A percentile compares a stretch with the other conserved stretches of the same genome.
These are phyloP conservation scores for Caradrina clavipalpis DNA, from an alignment of 2,888 invertebrate species.

Conservation along the genomic window DNA sequence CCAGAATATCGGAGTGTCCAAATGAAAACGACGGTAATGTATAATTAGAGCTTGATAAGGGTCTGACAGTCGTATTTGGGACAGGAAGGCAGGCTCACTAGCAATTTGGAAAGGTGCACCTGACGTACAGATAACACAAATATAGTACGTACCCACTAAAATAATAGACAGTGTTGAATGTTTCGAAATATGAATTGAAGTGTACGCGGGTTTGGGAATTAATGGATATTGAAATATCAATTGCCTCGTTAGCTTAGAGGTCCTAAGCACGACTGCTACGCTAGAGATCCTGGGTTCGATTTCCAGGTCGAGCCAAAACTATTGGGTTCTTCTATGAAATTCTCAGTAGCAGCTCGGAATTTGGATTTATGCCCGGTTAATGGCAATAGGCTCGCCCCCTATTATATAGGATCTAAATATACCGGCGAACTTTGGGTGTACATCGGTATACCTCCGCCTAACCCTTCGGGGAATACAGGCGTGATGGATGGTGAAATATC, in stretches of 20 bases:
- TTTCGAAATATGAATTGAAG: slow-evolving; percentile 41
- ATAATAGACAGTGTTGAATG: slow-evolving; percentile 54
- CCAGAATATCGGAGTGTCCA: slow-evolving; percentile 75
- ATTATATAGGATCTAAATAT: no score
- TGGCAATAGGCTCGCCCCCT: no score
- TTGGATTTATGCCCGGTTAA: no score
- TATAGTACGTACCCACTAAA: slow-evolving; percentile 56
- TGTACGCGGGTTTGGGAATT: slow-evolving; percentile 3
- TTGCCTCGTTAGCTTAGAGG: no score
- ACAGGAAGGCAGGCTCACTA: slow-evolving; percentile 80
- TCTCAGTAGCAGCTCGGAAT: no score
- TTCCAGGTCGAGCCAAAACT: no score
- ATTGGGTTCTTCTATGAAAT: no score
- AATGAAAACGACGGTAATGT: slow-evolving; percentile 88
- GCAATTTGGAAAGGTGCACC: slow-evolving; percentile 82
- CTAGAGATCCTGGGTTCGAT: no score
- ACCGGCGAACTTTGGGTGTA: no score
- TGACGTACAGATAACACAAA: slow-evolving; percentile 74
- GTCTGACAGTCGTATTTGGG: slow-evolving; percentile 89
- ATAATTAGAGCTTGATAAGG: slow-evolving; percentile 89
- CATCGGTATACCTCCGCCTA: no score
- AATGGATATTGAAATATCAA: slow-evolving; percentile 11
- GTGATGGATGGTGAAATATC: slow-evolving; percentile 12
- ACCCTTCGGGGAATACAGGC: no score
- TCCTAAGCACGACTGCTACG: no score